These are phyloP conservation scores for Melolontha melolontha DNA, from an alignment of 2,888 invertebrate genomes.

Conservation along the genomic window DNA sequence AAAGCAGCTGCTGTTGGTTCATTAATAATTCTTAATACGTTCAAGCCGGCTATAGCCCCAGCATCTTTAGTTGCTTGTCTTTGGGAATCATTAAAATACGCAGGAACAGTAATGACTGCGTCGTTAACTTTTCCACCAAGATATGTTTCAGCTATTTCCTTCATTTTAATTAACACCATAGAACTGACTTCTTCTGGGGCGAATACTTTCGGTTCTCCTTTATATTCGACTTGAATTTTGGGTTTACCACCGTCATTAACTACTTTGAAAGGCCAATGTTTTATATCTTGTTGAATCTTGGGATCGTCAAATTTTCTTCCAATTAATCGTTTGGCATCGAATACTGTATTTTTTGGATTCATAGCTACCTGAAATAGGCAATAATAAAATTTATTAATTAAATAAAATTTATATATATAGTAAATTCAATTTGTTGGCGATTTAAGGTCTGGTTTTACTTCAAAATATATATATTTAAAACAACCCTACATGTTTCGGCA, in stretches of 20 bases:
- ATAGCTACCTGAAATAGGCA: slow-evolving; percentile 72
- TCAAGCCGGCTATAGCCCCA: slow-evolving; percentile 85
- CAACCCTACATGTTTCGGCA: too few species aligned
- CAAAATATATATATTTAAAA: too few species aligned
- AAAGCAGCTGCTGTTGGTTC: slow-evolving; percentile 91
- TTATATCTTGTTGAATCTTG: slow-evolving; percentile 83
- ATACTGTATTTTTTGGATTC: slow-evolving; percentile 86
- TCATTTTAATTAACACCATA: slow-evolving; percentile 89
- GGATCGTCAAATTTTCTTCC: slow-evolving; percentile 84
- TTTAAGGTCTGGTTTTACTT: too few species aligned
- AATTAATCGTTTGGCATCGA: slow-evolving; percentile 86
- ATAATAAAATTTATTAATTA: background rate
- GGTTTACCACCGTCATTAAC: slow-evolving; percentile 77
- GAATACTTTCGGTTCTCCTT: slow-evolving; percentile 80
- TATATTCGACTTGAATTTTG: slow-evolving; percentile 80
- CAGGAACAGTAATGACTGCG: slow-evolving; percentile 87
- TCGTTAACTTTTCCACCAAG: slow-evolving; percentile 79
- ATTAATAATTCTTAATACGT: slow-evolving; percentile 90
- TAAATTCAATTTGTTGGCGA: too few species aligned
- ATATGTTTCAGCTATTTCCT: slow-evolving; percentile 81
- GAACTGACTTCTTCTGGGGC: slow-evolving; percentile 88
- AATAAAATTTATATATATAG: too few species aligned
- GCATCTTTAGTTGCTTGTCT: slow-evolving; percentile 92
- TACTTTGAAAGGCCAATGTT: slow-evolving; percentile 86
- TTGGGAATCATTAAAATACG: slow-evolving; percentile 86